phyloP scores from a whole-genome alignment of 37 sponge, comb jelly and placozoan species.

The Tethya wilhelma region DNA sequence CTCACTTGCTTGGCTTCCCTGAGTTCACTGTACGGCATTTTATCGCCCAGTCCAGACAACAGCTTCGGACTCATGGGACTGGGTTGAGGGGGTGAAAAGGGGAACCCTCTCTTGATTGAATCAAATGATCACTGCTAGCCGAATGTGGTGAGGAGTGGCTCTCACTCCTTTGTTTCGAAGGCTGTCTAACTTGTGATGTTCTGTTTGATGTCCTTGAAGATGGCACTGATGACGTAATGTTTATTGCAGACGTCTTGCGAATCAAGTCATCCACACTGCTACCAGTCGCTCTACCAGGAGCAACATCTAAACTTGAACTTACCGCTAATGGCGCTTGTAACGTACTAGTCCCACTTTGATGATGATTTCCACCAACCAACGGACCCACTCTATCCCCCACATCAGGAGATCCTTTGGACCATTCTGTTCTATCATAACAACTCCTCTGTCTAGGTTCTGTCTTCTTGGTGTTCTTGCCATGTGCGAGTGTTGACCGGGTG shows the following conservation, averaged over 20 bases:
- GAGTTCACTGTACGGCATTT: too few species aligned
- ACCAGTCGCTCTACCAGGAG: too few species aligned
- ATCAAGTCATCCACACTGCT: background rate
- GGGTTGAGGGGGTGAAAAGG: conserved; percentile 55
- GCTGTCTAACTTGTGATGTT: background rate
- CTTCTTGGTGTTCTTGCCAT: background rate
- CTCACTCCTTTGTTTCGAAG: background rate
- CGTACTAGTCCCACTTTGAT: too few species aligned
- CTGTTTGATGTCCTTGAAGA: background rate
- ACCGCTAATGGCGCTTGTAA: too few species aligned
- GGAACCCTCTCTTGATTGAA: conserved; percentile 4
- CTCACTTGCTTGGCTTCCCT: too few species aligned
- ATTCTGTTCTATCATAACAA: too few species aligned
- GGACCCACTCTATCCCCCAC: too few species aligned
- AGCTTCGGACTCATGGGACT: conserved; percentile 54
- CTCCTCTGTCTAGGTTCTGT: too few species aligned
- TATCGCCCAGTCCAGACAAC: conserved; percentile 27
- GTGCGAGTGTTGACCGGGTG: background rate
- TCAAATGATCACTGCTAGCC: background rate
- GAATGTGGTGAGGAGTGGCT: background rate
- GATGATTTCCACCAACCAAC: too few species aligned
- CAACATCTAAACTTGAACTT: too few species aligned
- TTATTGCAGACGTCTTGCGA: background rate
- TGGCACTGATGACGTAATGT: background rate
- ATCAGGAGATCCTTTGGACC: too few species aligned